phyloP scores from a whole-genome alignment of 2,888 invertebrate genomes.

The Xylocampa areola region DNA sequence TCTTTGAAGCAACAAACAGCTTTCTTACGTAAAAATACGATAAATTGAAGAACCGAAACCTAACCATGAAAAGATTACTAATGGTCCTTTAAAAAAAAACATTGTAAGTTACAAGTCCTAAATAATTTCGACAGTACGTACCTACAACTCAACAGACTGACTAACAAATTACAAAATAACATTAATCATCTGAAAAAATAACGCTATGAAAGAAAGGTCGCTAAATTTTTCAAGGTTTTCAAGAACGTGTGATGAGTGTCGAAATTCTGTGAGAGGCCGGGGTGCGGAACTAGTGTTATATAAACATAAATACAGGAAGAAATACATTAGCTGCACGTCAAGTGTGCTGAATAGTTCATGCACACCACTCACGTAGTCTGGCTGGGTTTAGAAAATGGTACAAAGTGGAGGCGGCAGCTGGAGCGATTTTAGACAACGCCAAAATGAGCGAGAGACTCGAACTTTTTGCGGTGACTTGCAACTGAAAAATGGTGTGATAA shows the following conservation, averaged over 20 bases:
- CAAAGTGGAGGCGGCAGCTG: slow-evolving; percentile 7
- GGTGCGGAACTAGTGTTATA: slow-evolving; percentile 44
- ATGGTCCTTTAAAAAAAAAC: no score
- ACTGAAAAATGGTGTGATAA: no score
- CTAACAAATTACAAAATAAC: no score
- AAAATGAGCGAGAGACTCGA: no score
- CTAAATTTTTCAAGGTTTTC: slow-evolving; percentile 1
- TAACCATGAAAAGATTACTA: no score
- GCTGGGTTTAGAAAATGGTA: slow-evolving; percentile 28
- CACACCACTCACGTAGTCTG: slow-evolving; percentile 68
- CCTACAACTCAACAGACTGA: no score
- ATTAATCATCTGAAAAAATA: not conserved
- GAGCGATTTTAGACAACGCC: slow-evolving; percentile 6
- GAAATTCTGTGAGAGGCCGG: slow-evolving; percentile 30
- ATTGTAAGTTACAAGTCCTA: no score
- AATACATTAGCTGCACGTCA: slow-evolving; percentile 73
- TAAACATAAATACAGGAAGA: slow-evolving; percentile 65
- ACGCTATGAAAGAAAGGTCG: not conserved
- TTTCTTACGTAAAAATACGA: no score
- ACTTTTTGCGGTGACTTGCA: no score
- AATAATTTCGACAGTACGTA: no score
- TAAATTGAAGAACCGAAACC: no score
- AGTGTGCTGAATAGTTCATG: slow-evolving; percentile 74
- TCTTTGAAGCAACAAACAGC: no score
- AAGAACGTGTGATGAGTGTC: slow-evolving; percentile 32